A percentile compares a stretch with the other conserved stretches of the same genome.
Conservation (phyloP, 2,797 vertebrate species). For the Triplophysa bombifrons region DNA sequence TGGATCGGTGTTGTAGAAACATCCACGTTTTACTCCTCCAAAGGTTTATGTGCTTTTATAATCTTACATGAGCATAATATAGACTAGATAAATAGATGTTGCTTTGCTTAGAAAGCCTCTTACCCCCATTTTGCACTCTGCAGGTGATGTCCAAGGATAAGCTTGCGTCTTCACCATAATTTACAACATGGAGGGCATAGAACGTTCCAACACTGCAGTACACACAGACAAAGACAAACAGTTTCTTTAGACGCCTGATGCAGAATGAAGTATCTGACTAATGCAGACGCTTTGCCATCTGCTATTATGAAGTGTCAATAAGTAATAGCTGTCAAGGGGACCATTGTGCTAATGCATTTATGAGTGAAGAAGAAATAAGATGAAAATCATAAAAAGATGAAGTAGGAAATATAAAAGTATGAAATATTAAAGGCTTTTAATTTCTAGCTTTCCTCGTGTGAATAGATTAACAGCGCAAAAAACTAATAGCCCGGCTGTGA, state of each 20-base stretch:
- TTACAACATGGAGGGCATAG: not conserved
- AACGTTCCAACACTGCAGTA: not conserved
- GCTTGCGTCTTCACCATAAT: not conserved
- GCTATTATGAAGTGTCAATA: slow-evolving; percentile 63
- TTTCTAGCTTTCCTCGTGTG: slow-evolving; percentile 61
- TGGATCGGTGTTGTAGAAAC: slow-evolving; percentile 36
- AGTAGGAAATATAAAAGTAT: slow-evolving; percentile 67
- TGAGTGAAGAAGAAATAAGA: slow-evolving; percentile 72
- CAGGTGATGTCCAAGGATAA: slow-evolving; percentile 30
- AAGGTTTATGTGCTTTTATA: slow-evolving; percentile 16
- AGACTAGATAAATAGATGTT: slow-evolving; percentile 16
- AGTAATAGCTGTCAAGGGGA: slow-evolving; percentile 65
- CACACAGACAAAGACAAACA: not conserved
- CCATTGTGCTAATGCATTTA: slow-evolving; percentile 76
- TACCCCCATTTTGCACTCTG: slow-evolving; percentile 27
- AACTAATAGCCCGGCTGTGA: not conserved
- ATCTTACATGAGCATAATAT: not conserved
- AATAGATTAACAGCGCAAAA: slow-evolving; percentile 58
- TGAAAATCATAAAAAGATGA: slow-evolving; percentile 65
- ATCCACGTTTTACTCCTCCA: slow-evolving; percentile 17
- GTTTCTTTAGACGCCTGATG: slow-evolving; percentile 50
- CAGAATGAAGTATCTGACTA: slow-evolving; percentile 51
- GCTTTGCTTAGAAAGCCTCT: slow-evolving; percentile 23
- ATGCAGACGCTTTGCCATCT: slow-evolving; percentile 50
- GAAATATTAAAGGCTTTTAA: slow-evolving; percentile 73